Evolutionary conservation across 2,113 vertebrate genomes (phyloP).

Genomic region (Heterotilapia buettikoferi): DNA sequence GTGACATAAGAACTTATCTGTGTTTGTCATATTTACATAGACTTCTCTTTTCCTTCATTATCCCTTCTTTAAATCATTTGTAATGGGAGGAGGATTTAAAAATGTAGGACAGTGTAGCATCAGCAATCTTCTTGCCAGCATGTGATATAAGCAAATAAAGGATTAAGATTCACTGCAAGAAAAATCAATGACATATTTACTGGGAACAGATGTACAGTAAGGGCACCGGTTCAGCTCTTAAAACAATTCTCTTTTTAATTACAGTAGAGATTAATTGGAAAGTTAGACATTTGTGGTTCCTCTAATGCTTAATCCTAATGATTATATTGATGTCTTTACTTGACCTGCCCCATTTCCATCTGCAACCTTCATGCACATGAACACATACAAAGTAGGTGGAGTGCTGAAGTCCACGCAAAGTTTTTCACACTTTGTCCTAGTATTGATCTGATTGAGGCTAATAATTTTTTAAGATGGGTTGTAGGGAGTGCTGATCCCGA

Average conservation of each 20-base stretch:
- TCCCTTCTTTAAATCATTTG: neutral
- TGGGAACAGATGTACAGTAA: neutral
- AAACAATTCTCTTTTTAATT: neutral
- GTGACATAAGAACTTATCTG: accelerated
- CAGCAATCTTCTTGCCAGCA: neutral
- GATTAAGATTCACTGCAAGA: neutral
- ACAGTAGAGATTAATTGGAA: neutral
- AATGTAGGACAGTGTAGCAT: neutral
- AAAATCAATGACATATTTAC: neutral
- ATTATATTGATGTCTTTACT: neutral
- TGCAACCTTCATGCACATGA: neutral
- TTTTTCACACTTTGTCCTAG: neutral
- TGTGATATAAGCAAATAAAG: neutral
- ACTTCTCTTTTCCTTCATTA: neutral
- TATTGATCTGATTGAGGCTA: neutral
- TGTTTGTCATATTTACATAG: neutral
- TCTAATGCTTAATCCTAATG: neutral
- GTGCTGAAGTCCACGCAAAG: neutral
- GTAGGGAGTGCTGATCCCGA: neutral
- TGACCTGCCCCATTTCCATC: neutral
- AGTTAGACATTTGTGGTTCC: neutral
- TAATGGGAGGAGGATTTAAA: neutral
- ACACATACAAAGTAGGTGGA: neutral
- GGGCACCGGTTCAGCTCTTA: neutral
- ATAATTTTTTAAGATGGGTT: neutral